Evolutionary conservation across 2,797 vertebrate genomes (phyloP).

Genomic region (Tauraco hartlaubi): DNA sequence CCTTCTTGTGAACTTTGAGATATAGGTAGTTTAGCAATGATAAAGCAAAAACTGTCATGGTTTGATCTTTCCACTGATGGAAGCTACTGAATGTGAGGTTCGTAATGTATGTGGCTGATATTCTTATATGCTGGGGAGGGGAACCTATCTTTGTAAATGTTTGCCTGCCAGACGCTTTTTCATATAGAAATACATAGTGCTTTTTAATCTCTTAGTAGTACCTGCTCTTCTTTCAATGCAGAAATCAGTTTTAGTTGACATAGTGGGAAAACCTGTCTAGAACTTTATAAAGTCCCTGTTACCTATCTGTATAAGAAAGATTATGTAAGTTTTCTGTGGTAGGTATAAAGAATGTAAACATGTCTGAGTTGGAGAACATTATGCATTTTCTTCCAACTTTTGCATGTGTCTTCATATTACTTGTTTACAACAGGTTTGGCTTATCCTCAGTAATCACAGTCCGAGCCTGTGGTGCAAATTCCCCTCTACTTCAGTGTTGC

Average conservation of each 20-base stretch:
- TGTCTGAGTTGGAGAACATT: constrained; percentile 28
- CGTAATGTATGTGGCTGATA: neutral
- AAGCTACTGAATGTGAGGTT: constrained; percentile 34
- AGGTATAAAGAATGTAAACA: constrained; percentile 58
- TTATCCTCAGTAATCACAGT: neutral
- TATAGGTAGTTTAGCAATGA: constrained; percentile 42
- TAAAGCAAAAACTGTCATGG: neutral
- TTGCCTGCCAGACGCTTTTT: neutral
- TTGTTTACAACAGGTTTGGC: constrained; percentile 5
- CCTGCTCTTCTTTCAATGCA: neutral
- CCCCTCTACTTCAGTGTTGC: neutral
- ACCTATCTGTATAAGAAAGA: constrained; percentile 24
- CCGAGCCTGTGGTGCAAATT: neutral
- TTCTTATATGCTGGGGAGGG: neutral
- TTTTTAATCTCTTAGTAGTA: neutral
- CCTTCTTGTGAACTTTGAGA: constrained; percentile 35
- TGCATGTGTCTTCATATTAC: neutral
- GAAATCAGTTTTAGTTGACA: constrained; percentile 41
- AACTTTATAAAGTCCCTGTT: constrained; percentile 41
- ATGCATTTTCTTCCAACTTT: neutral
- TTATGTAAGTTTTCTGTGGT: constrained; percentile 50
- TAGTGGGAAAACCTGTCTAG: constrained; percentile 22
- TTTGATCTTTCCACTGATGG: constrained; percentile 56
- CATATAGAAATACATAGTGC: neutral
- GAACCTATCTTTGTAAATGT: neutral